phyloP scores from a whole-genome alignment of 2,113 vertebrate genomes.

The Paradoxurus hermaphroditus region DNA sequence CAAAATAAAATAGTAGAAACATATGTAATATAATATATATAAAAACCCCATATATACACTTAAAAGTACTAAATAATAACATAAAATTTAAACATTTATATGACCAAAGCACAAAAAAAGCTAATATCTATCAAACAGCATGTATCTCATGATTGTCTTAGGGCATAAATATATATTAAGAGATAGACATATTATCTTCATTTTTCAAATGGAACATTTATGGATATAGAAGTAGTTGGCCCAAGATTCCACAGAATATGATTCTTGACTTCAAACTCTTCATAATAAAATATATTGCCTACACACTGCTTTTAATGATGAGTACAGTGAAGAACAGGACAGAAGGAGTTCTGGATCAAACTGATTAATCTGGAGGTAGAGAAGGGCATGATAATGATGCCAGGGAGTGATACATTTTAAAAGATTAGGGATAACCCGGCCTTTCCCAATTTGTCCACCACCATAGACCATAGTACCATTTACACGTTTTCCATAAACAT shows the following conservation, averaged over 20 bases:
- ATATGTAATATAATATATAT: background rate
- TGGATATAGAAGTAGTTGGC: background rate
- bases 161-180: background rate
- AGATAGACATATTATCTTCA: background rate
- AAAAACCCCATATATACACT: background rate
- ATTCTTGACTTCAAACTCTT: background rate
- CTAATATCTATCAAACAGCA: background rate
- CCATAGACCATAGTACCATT: background rate
- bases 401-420: background rate
- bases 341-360: background rate
- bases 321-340: background rate
- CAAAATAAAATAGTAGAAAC: background rate
- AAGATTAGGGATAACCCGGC: background rate
- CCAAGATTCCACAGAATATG: background rate
- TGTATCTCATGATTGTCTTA: background rate
- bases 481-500: background rate
- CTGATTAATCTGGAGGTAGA: background rate
- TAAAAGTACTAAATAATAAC: background rate
- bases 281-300: rapidly evolving
- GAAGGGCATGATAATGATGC: background rate
- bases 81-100: background rate
- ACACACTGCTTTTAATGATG: background rate
- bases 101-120: background rate
- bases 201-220: background rate
- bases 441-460: background rate